A percentile compares a stretch with the other conserved stretches of the same genome.
Evolutionary conservation across 2,888 invertebrate genomes (phyloP).

Genomic region (Tipula lateralis): DNA sequence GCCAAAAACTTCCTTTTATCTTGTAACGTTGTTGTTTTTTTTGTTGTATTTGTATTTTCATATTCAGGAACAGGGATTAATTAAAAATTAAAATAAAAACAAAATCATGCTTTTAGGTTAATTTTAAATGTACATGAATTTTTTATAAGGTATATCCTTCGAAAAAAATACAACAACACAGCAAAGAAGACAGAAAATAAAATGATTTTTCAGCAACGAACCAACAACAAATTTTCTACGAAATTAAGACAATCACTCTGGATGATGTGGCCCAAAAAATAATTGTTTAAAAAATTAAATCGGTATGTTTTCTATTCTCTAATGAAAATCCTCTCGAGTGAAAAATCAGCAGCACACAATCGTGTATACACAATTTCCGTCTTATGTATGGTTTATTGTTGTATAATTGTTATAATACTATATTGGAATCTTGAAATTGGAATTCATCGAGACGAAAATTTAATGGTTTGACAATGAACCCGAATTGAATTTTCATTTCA

Average conservation of each 20-base stretch:
- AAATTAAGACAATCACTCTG: background rate
- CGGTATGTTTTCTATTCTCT: background rate
- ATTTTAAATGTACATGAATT: background rate
- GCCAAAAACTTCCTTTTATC: background rate
- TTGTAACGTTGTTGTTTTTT: background rate
- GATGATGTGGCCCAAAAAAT: background rate
- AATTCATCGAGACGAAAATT: background rate
- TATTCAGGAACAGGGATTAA: conserved; percentile 1
- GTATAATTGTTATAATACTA: background rate
- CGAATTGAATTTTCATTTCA: background rate
- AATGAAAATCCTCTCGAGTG: background rate
- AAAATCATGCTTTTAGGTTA: conserved; percentile 14
- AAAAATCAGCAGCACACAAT: background rate
- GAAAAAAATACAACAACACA: background rate
- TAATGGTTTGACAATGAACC: background rate
- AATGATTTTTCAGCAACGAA: background rate
- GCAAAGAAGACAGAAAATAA: background rate
- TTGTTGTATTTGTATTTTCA: background rate
- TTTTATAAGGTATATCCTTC: background rate
- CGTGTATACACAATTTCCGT: background rate
- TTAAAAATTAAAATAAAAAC: background rate
- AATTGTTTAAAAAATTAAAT: background rate
- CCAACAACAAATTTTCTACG: background rate
- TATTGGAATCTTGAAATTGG: background rate
- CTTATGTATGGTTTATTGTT: background rate